phyloP scores from a whole-genome alignment of 2,797 vertebrate genomes.

The Phataginus tricuspis region DNA sequence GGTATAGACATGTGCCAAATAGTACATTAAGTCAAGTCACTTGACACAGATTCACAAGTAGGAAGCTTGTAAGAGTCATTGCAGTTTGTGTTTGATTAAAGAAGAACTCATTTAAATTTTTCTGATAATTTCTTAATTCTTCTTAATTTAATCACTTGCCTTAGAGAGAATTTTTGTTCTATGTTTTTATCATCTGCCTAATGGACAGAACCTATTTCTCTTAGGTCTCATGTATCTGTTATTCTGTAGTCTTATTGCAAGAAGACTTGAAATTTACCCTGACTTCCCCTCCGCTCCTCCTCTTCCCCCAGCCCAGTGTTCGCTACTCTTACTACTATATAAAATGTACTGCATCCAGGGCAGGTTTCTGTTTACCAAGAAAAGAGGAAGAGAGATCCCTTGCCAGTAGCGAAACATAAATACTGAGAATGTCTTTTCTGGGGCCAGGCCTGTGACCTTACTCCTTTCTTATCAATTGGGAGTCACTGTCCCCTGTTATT shows the following conservation, averaged over 20 bases:
- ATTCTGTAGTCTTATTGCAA: slow-evolving; percentile 40
- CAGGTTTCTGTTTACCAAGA: slow-evolving; percentile 64
- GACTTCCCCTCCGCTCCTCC: background rate
- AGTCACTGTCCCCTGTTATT: slow-evolving; percentile 15
- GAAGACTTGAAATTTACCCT: slow-evolving; percentile 51
- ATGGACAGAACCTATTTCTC: slow-evolving; percentile 10
- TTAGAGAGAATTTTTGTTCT: slow-evolving; percentile 15
- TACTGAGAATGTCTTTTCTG: slow-evolving; percentile 62
- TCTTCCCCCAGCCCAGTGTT: background rate
- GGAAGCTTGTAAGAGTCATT: background rate
- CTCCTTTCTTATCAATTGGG: background rate
- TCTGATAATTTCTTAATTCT: slow-evolving; percentile 31
- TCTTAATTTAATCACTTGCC: background rate
- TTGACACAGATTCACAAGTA: background rate
- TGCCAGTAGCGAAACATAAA: slow-evolving; percentile 55
- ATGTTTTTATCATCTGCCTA: background rate
- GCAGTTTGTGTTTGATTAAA: slow-evolving; percentile 18
- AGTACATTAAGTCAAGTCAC: background rate
- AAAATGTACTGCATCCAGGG: slow-evolving; percentile 49
- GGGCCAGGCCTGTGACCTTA: background rate
- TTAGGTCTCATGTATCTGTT: slow-evolving; percentile 32
- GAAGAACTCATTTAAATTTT: slow-evolving; percentile 17
- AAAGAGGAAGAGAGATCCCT: slow-evolving; percentile 66
- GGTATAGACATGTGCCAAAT: background rate
- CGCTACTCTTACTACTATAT: slow-evolving; percentile 23